A percentile compares a stretch with the other conserved stretches of the same genome.
These are phyloP conservation scores for Leptobrachium ailaonicum DNA, from an alignment of 2,113 vertebrate genomes.

Conservation along the genomic window DNA sequence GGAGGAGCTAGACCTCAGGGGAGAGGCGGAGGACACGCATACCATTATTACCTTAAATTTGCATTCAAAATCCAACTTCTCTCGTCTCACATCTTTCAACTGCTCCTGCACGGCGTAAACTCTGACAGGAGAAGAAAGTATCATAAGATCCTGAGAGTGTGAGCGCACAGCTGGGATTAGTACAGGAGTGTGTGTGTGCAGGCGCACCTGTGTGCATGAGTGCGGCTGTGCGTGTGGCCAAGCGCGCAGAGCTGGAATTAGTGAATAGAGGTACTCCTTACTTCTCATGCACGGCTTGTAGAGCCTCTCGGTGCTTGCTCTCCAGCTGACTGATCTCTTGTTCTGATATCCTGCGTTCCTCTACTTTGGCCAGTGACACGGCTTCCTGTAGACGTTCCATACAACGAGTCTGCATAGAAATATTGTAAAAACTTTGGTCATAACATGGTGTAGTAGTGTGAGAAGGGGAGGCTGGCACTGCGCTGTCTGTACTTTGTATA, in stretches of 20 bases:
- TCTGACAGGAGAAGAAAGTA: slow-evolving; percentile 26
- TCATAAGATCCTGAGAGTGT: neutral
- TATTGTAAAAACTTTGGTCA: neutral
- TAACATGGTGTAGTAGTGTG: neutral
- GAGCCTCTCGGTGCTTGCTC: slow-evolving; percentile 56
- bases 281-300: slow-evolving; percentile 56
- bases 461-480: neutral
- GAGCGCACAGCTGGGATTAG: neutral
- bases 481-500: neutral
- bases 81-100: slow-evolving; percentile 58
- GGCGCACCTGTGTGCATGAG: neutral
- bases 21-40: neutral
- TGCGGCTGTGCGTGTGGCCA: neutral
- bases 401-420: neutral
- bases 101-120: slow-evolving; percentile 59
- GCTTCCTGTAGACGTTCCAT: neutral
- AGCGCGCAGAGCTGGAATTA: neutral
- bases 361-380: slow-evolving; percentile 3
- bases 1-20: slow-evolving; percentile 9
- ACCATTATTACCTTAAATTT: slow-evolving; percentile 66
- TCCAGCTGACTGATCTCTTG: slow-evolving; percentile 51
- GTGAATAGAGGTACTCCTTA: slow-evolving; percentile 2
- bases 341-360: slow-evolving; percentile 48
- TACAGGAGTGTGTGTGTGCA: neutral
- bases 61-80: slow-evolving; percentile 59